Percentiles rank a stretch among this genome's conserved stretches.
Evolutionary conservation across 2,888 invertebrate species (phyloP).

Genomic region (Lymantria monacha): DNA sequence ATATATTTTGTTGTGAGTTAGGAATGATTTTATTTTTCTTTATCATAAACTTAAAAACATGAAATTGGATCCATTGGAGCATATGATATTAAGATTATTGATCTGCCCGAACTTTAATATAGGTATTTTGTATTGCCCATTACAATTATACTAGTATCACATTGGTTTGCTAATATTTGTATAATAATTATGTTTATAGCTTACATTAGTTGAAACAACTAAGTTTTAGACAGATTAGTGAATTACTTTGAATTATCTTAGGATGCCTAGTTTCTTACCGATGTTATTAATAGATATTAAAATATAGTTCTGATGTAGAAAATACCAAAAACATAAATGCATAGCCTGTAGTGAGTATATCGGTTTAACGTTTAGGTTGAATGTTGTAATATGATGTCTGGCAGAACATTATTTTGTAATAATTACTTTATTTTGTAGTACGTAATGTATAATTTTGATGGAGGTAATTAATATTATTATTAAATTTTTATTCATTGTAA

Average conservation of each 20-base stretch:
- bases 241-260: not conserved
- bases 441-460: conserved; percentile 12
- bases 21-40: no score
- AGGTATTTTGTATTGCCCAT: no score
- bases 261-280: conserved; percentile 18
- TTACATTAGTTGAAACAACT: no score
- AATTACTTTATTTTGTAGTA: conserved; percentile 16
- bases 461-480: conserved; percentile 20
- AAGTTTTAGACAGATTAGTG: no score
- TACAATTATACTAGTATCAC: no score
- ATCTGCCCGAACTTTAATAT: no score
- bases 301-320: conserved; percentile 18
- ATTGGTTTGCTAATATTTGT: no score
- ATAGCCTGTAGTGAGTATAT: conserved; percentile 23
- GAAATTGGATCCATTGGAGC: no score
- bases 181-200: no score
- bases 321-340: conserved; percentile 36
- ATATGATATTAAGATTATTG: no score
- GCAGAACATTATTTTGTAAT: conserved; percentile 20
- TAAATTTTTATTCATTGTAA: conserved; percentile 20
- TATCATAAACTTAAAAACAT: no score
- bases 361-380: conserved; percentile 27
- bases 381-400: conserved; percentile 29
- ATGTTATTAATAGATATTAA: not conserved
- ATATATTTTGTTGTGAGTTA: no score